Evolutionary conservation across 2,888 invertebrate genomes (phyloP), one percentile per base, ranked within the genome.

Genomic region (Plagodis dolabraria): DNA sequence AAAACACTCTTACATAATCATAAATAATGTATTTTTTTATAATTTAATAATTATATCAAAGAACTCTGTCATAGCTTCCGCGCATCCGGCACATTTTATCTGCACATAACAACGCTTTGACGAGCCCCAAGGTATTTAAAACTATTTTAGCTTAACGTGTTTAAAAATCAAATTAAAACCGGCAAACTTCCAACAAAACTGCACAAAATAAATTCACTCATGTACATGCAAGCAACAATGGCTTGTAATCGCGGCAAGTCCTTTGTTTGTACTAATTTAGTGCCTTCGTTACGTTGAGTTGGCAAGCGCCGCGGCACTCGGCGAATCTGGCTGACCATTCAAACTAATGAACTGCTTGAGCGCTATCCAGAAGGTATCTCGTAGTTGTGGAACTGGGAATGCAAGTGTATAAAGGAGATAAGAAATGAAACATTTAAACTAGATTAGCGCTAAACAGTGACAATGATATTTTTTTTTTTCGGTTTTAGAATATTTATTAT

Each of bases 241-340:
- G 65, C 61, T 36, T 64, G 60, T 67, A 69, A 65, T 67, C 64
- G 63, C 61, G 47, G 68, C 58, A 50, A 22, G 52, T 64, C 65
- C 65, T 65, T 69, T 69, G 67, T 67, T 64, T 63, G 60, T 67
- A 60, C 64, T 69, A 69, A 70, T 62, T 68, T 61, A 63, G 59
- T 60, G 51, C 64, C 67, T 67, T 63, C 59, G 65, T 65, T 67
- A 65, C 60, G 60, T 60, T 22, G 62, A 67, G 64, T 71, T 72
- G 71, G 71, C 71, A 70, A 69, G 63, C 53, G 60, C 54, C 56
- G 64, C 48, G 61, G 62, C 71, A 79, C 73, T 83, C 78, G 79
- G 76, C 78, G 79, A 73, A 74, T 74, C 75, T 65, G 68, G 69
- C 79, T 80, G 82, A 79, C 83, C 81, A 76, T 82, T 81, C 78